phyloP scores from a whole-genome alignment of 2,113 vertebrate genomes.

The Myrmophylax atrothorax region DNA sequence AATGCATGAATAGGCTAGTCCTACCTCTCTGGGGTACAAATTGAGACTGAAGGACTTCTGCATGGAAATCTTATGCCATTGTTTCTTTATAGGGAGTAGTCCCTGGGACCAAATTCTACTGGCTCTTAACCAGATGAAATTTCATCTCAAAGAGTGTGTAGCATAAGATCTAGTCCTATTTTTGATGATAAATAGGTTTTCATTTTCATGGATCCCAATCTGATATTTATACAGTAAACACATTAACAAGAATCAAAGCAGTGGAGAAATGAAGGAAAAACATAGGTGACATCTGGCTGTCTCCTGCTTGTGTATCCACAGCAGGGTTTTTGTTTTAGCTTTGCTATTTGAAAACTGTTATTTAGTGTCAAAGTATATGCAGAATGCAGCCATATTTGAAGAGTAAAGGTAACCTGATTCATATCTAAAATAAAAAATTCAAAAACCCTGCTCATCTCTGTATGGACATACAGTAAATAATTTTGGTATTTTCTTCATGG shows the following conservation, averaged over 20 bases:
- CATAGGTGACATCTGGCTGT: not conserved
- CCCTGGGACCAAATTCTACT: not conserved
- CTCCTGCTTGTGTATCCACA: not conserved
- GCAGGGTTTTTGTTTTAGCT: accelerated
- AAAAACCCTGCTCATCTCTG: not conserved
- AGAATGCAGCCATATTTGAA: not conserved
- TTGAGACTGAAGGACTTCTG: not conserved
- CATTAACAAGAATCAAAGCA: not conserved
- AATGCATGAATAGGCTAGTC: not conserved
- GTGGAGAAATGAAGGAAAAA: not conserved
- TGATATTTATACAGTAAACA: not conserved
- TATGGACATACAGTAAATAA: not conserved
- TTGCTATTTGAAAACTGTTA: not conserved
- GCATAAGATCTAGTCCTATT: not conserved
- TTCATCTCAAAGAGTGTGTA: not conserved
- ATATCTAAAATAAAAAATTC: not conserved
- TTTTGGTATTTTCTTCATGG: not conserved
- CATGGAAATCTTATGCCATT: not conserved
- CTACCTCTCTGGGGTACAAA: not conserved
- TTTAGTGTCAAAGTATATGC: not conserved
- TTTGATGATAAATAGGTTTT: not conserved
- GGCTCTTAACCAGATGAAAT: not conserved
- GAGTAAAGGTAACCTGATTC: not conserved
- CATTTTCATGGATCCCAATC: not conserved
- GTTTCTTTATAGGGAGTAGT: not conserved